phyloP scores from a whole-genome alignment of 2,888 invertebrate species.

The Didymodactylos carnosus region DNA sequence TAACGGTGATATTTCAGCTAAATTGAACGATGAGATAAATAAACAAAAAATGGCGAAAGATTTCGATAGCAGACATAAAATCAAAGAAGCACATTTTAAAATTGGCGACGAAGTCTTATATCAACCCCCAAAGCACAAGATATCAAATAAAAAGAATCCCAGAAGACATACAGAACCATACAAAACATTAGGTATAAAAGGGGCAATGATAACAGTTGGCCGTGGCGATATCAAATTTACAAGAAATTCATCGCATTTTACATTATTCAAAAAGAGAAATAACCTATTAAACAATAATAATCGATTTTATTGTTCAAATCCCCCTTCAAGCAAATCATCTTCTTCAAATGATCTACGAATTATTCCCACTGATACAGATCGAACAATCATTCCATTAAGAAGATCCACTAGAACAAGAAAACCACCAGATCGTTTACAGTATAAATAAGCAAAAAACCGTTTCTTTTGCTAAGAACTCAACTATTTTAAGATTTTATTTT shows the following conservation, averaged over 20 bases:
- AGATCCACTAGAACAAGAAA: no score
- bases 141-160: background rate
- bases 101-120: background rate
- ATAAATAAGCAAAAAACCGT: no score
- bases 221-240: background rate
- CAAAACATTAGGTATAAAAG: background rate
- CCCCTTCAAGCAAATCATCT: no score
- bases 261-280: no score
- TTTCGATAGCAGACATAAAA: background rate
- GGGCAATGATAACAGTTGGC: background rate
- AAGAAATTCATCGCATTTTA: background rate
- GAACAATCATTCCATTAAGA: no score
- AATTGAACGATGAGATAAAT: background rate
- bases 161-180: background rate
- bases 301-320: no score
- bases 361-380: no score
- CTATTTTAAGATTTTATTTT: no score
- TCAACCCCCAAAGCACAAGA: background rate
- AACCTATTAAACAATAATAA: no score
- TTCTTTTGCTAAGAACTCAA: no score
- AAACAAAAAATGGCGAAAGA: background rate
- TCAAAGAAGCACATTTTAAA: background rate
- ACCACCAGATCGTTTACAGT: no score
- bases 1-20: background rate
- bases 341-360: no score